Base-by-base conservation (phyloP, 2,113 vertebrate species). In the Chionis minor region DNA sequence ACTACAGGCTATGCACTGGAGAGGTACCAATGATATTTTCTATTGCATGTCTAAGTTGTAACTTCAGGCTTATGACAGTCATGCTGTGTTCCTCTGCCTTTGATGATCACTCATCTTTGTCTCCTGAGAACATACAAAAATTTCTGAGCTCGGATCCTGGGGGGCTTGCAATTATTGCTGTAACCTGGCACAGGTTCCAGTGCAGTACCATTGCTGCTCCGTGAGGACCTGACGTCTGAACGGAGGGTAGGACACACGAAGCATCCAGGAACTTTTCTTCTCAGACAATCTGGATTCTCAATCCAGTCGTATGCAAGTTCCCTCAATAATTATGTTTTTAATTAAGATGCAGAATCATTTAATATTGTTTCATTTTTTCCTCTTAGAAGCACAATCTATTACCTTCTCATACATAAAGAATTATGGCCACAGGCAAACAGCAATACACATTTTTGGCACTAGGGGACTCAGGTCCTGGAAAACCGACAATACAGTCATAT, bases 21-120 rank as follows among this genome's bases (percentile, higher is more conserved):
- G 98, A 99, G 98, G 98, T 98, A 96, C 97, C 97, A 98, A 91
- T 96, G 98, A 97, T 98, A 98, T 98, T 98, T 98, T 98, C 98
- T 98, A 98, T 98, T 98, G 99, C 99, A 98, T 98, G 98, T 99
- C 99, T 99, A 98, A 98, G 99, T 98, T 99, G 99, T 99, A 99
- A 99, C 99, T 99, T 99, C 99, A 98, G 98, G 98, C 98, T 98
- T 96, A 98, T 99, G 99, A 98, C 99, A 98, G 98, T 98, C 99
- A 98, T 99, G 99, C 99, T 99, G 99, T 98, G 99, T 96, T 96
- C 97, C 87, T 96, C 97, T 98, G 98, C 98, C 99, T 99, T 99
- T 99, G 99, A 99, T 99, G 99, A 98, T 99, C 98, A 98, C 98
- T 98, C 98, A 96, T 97, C 98, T 98, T 97, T 98, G 98, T 98